A percentile compares a stretch with the other conserved stretches of the same genome.
These are phyloP conservation scores for Papilio polytes DNA, from an alignment of 1,140 invertebrate genomes.

Conservation along the genomic window DNA sequence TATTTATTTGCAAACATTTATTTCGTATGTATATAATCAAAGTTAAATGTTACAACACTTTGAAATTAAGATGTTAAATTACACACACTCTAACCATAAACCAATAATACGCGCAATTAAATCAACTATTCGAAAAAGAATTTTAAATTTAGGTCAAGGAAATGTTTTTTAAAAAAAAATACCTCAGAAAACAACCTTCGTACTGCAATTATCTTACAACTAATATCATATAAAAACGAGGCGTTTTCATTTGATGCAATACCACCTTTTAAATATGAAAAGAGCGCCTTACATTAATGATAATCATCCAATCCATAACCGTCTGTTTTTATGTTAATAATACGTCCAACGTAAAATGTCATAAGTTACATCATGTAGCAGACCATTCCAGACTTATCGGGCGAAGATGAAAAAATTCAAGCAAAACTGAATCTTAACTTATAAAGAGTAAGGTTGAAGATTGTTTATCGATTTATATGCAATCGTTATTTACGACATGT, in stretches of 20 bases:
- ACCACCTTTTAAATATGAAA: conserved; percentile 19
- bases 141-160: conserved; percentile 1
- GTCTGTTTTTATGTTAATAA: conserved; percentile 34
- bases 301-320: conserved; percentile 32
- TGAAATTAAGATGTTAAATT: background rate
- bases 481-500: conserved; percentile 33
- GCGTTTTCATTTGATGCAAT: conserved; percentile 18
- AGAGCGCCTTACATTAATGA: conserved; percentile 32
- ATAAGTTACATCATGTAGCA: conserved; percentile 26
- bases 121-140: background rate
- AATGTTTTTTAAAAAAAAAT: background rate
- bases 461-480: background rate
- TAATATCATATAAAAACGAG: background rate
- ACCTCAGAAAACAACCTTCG: background rate
- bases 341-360: conserved; percentile 35
- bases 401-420: conserved; percentile 20
- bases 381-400: conserved; percentile 16
- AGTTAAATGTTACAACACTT: background rate
- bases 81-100: background rate
- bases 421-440: background rate
- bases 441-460: background rate
- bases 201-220: background rate
- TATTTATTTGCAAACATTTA: background rate
- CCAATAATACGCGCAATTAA: background rate
- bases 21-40: background rate